Conservation (phyloP, 2,797 vertebrate species). For the Tachyglossus aculeatus region DNA sequence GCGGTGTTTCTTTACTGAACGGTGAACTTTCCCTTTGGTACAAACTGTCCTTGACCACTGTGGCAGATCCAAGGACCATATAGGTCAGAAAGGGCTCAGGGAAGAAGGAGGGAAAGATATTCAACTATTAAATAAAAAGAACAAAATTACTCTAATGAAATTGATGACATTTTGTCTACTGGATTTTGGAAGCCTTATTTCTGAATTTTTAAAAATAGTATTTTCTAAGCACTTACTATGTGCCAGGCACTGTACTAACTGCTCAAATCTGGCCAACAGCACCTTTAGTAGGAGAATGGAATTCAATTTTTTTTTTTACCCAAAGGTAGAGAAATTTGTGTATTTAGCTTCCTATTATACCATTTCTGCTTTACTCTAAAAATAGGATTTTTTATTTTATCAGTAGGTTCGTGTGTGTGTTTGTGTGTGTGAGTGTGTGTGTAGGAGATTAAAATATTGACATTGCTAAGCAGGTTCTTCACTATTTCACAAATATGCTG, state of each 20-base stretch:
- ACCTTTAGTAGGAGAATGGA: background rate
- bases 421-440: background rate
- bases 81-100: background rate
- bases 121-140: slow-evolving; percentile 11
- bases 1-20: background rate
- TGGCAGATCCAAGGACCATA: background rate
- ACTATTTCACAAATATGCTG: background rate
- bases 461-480: background rate
- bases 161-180: too few species aligned
- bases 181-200: too few species aligned
- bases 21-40: slow-evolving; percentile 16
- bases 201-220: too few species aligned
- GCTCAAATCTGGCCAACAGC: too few species aligned
- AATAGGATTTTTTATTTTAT: slow-evolving; percentile 7
- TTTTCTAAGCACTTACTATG: too few species aligned
- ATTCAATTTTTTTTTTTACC: background rate
- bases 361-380: slow-evolving; percentile 1
- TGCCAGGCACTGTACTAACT: too few species aligned
- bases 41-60: background rate
- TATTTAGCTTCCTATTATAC: too few species aligned
- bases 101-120: background rate
- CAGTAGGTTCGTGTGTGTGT: too few species aligned
- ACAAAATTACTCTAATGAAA: background rate
- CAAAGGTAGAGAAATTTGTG: background rate
- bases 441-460: background rate